Base-by-base conservation (phyloP, 2,797 vertebrate species). In the Lacerta agilis region DNA sequence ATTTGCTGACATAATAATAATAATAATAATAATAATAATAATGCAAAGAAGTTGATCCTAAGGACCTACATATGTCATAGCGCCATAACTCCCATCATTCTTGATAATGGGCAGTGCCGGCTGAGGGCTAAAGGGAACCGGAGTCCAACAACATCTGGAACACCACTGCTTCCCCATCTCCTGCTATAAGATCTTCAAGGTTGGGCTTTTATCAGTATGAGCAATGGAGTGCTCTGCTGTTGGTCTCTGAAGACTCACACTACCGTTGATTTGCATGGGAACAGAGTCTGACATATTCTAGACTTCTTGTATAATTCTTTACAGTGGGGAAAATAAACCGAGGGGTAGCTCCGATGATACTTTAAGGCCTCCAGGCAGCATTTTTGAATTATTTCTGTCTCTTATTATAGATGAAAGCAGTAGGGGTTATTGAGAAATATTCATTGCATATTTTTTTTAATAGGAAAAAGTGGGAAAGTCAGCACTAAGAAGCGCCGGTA, bases 361-460 rank as follows among this genome's bases (percentile, higher is more conserved):
- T 69, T 0, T 1, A 17, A 90, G 72, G 43, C 83, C 49, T 67
- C 0, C 1, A 36, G 92, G 85, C 82, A 94, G n/a, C 82, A 76
- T 89, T 88, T 55, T 88, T 3, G 81, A 86, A n/a, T 88, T 76
- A 41, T 90, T 94, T 90, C 25, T 7, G 82, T 83, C 83, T 91
- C 49, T 55, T 33, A 1, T 88, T 91, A 75, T 25, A 66, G 67
- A 86, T 88, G 20, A 66, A 87, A 87, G 81, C 79, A 66, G 84
- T 72, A 29, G n/a, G n/a, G n/a, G n/a, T 71, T 79, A 43, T 91
- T 93, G 88, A 92, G 87, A 89, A 94, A 82, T 64, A 75, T 25
- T 67, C 66, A 69, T 64, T 90, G 82, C 71, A 90, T 49, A 81
- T 83, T 87, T 93, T 87, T 93, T 90, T 83, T 89, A 79, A 88